phyloP scores from a whole-genome alignment of 2,888 invertebrate species.

The Bhutanitis thaidina region DNA sequence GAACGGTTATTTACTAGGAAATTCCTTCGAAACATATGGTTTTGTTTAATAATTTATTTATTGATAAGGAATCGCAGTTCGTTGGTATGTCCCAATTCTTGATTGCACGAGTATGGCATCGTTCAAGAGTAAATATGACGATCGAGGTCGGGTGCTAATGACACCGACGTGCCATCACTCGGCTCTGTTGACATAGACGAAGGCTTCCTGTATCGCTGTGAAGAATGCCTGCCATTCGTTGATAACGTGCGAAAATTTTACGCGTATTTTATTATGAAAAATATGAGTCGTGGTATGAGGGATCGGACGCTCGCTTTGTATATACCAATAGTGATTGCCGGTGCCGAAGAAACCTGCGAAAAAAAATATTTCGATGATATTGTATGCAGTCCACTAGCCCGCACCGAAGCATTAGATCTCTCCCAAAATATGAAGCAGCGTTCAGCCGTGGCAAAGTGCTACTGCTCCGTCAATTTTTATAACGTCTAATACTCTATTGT shows the following conservation, averaged over 20 bases:
- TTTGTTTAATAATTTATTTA: not conserved
- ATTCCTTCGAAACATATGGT: too few species aligned
- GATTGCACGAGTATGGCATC: slow-evolving; percentile 10
- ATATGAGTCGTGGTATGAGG: not conserved
- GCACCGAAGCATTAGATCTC: too few species aligned
- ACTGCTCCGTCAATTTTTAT: too few species aligned
- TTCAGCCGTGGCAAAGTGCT: too few species aligned
- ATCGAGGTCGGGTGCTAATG: slow-evolving; percentile 42
- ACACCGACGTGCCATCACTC: slow-evolving; percentile 40
- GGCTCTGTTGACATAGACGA: slow-evolving; percentile 24
- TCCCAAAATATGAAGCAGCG: too few species aligned
- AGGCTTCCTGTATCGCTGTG: slow-evolving; percentile 17
- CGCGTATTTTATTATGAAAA: not conserved
- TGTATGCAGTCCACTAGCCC: too few species aligned
- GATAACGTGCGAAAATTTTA: not conserved
- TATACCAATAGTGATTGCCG: too few species aligned
- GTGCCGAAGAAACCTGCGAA: too few species aligned
- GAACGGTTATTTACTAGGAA: too few species aligned
- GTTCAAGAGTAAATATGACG: slow-evolving; percentile 8
- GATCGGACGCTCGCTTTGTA: too few species aligned
- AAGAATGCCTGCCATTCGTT: not conserved
- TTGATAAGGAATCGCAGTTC: not conserved
- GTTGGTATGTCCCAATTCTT: slow-evolving; percentile 7
- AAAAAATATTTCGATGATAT: too few species aligned
- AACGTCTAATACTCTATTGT: too few species aligned